These are phyloP conservation scores for Caenorhabditis tropicalis DNA, from an alignment of 1,140 invertebrate species.

Conservation along the genomic window DNA sequence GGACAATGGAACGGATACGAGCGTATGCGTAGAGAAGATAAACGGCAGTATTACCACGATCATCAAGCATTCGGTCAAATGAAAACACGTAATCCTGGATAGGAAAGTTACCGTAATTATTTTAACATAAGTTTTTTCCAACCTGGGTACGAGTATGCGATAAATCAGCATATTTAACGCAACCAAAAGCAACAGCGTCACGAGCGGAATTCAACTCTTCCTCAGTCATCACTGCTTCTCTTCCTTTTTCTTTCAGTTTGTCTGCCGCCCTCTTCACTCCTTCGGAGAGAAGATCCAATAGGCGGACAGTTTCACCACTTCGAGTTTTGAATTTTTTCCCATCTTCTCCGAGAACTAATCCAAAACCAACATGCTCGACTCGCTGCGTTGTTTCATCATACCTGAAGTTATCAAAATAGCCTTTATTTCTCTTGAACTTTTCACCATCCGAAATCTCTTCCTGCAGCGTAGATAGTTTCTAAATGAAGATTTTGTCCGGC, in stretches of 20 bases:
- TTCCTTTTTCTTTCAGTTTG: slow-evolving; percentile 87
- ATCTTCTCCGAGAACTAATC: slow-evolving; percentile 96
- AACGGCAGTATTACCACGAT: slow-evolving; percentile 97
- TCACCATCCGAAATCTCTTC: slow-evolving; percentile 66
- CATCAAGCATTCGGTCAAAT: slow-evolving; percentile 98
- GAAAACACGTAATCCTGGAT: slow-evolving; percentile 93
- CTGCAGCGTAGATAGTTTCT: slow-evolving; percentile 75
- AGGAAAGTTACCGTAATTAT: background rate
- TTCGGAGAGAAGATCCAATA: slow-evolving; percentile 91
- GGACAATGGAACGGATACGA: slow-evolving; percentile 84
- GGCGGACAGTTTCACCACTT: slow-evolving; percentile 91
- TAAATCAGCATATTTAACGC: slow-evolving; percentile 97
- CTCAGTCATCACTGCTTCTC: slow-evolving; percentile 82
- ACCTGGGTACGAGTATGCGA: slow-evolving; percentile 83
- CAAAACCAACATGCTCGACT: slow-evolving; percentile 91
- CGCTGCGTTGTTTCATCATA: slow-evolving; percentile 71
- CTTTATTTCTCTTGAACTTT: background rate
- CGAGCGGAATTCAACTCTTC: slow-evolving; percentile 86
- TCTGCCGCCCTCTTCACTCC: slow-evolving; percentile 84
- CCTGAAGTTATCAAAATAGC: background rate
- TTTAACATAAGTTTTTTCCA: background rate
- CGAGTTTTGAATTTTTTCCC: slow-evolving; percentile 97
- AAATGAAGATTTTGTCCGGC: slow-evolving; percentile 80
- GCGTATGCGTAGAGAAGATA: slow-evolving; percentile 95
- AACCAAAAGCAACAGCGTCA: slow-evolving; percentile 92